Evolutionary conservation across 2,113 vertebrate species (phyloP).

Genomic region (Otus sunia): DNA sequence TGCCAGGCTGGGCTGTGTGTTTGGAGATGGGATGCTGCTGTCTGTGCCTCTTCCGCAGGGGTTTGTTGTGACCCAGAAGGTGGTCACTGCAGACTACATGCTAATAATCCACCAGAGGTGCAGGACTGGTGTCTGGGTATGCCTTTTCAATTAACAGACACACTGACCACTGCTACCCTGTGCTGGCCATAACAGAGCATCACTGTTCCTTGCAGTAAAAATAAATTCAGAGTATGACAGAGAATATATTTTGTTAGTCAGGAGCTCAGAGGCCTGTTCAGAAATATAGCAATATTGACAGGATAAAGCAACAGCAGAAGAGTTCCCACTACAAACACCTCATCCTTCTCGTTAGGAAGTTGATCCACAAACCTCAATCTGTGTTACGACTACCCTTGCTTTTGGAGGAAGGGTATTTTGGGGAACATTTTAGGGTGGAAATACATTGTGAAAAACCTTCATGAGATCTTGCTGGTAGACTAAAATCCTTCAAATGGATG

Average conservation of each 20-base stretch:
- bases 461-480: background rate
- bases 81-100: background rate
- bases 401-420: background rate
- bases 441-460: background rate
- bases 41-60: background rate
- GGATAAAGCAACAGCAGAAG: constrained; percentile 6
- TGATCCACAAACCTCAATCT: background rate
- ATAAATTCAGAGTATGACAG: constrained; percentile 60
- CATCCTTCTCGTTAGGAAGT: background rate
- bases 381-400: background rate
- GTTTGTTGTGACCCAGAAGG: background rate
- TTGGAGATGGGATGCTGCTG: background rate
- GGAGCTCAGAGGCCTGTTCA: constrained; percentile 49
- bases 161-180: background rate
- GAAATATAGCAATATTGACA: constrained; percentile 17
- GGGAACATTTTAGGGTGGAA: background rate
- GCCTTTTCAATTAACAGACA: constrained; percentile 34
- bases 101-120: background rate
- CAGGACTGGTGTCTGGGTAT: background rate
- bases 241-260: constrained; percentile 51
- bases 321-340: background rate
- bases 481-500: background rate
- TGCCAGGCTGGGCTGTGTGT: background rate
- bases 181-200: constrained; percentile 12
- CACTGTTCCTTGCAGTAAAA: constrained; percentile 46